A percentile compares a stretch with the other conserved stretches of the same genome.
Conservation (phyloP, 2,113 vertebrate species). For the Oenanthe melanoleuca region DNA sequence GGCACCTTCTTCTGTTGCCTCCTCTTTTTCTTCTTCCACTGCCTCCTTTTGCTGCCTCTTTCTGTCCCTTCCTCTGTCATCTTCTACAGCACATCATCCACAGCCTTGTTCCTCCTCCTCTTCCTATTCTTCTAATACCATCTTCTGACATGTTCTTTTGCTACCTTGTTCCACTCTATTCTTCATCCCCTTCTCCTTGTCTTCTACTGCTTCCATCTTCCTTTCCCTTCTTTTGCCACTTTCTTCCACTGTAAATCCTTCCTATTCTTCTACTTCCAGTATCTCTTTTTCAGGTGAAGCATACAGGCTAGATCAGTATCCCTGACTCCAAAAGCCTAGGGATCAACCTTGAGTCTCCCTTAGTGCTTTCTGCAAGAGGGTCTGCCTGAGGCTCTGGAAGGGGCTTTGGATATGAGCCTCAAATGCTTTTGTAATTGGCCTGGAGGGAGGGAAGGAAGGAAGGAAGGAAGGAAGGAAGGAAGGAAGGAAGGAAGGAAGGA, state of each 20-base stretch:
- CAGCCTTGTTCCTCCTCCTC: neutral
- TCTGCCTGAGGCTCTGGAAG: neutral
- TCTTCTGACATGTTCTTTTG: neutral
- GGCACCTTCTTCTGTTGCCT: neutral
- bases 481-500: accelerated
- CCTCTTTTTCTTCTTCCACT: neutral
- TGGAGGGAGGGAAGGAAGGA: too few species aligned
- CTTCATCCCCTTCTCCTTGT: neutral
- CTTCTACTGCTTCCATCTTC: neutral
- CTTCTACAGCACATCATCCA: neutral
- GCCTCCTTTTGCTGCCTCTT: neutral
- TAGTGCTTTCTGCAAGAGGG: neutral
- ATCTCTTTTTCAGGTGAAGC: neutral
- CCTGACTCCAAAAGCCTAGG: neutral
- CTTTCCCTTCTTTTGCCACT: neutral
- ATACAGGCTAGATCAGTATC: neutral
- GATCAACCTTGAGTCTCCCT: neutral
- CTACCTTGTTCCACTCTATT: neutral
- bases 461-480: too few species aligned
- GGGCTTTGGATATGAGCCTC: neutral
- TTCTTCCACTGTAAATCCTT: neutral
- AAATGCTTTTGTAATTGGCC: neutral
- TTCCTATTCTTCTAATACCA: neutral
- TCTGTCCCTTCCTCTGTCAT: neutral
- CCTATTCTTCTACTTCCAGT: neutral